Evolutionary conservation across 2,888 invertebrate species (phyloP).

Genomic region (Yponomeuta evonymella): DNA sequence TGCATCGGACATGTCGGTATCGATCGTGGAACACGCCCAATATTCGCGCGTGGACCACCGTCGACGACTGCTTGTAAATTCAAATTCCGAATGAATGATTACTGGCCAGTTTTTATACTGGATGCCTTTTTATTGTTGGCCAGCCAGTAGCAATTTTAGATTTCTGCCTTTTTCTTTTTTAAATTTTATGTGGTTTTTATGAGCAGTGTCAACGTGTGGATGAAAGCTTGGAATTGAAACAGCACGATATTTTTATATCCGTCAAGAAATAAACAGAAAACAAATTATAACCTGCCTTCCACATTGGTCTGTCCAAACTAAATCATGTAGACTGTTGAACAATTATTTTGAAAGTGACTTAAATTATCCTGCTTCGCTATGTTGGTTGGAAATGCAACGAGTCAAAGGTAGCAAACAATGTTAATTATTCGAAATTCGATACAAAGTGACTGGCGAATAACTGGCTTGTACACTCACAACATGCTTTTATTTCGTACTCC

Average conservation of each 20-base stretch:
- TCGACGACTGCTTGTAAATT: constrained; percentile 28
- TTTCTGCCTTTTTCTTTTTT: neutral
- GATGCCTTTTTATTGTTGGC: constrained; percentile 26
- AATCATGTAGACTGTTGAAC: neutral
- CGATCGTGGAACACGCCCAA: constrained; percentile 33
- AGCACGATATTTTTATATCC: too few relatives aligned
- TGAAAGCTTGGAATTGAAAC: too few relatives aligned
- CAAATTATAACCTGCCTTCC: neutral
- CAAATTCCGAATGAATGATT: constrained; percentile 40
- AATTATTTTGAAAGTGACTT: neutral
- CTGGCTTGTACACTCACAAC: neutral
- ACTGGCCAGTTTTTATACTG: constrained; percentile 31
- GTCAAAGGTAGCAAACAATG: neutral
- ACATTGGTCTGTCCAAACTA: neutral
- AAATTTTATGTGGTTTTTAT: neutral
- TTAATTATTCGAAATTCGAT: neutral
- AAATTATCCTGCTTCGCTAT: neutral
- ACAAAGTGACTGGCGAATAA: neutral
- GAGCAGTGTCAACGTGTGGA: too few relatives aligned
- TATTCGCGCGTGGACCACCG: constrained; percentile 45
- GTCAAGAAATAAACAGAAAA: neutral
- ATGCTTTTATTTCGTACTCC: neutral
- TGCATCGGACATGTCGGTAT: constrained; percentile 24
- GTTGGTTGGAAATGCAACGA: neutral
- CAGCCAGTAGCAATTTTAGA: neutral